Conservation (phyloP, 2,797 vertebrate species). For the Diceros bicornis region DNA sequence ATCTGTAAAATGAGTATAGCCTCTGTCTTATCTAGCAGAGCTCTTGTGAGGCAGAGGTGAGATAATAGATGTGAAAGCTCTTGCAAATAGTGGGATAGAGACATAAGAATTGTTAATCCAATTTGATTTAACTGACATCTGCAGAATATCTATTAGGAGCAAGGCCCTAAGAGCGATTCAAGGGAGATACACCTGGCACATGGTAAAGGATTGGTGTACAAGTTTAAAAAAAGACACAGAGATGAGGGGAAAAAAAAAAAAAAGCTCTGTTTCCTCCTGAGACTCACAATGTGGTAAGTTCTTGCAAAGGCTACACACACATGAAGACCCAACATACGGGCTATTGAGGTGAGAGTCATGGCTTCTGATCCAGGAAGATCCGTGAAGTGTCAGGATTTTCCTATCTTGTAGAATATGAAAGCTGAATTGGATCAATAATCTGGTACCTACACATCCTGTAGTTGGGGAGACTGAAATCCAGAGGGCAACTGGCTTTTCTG, state of each 20-base stretch:
- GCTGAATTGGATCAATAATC: background rate
- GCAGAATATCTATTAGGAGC: conserved; percentile 30
- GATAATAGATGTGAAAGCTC: conserved; percentile 14
- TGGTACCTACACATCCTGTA: background rate
- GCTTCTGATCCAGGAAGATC: conserved; percentile 16
- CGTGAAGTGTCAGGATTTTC: background rate
- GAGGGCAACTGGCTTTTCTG: conserved; percentile 9
- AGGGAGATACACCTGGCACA: background rate
- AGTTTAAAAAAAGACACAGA: conserved; percentile 15
- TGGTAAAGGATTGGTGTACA: background rate
- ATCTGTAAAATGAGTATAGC: conserved; percentile 21
- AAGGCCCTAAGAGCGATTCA: background rate
- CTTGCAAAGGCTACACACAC: background rate
- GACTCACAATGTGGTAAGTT: background rate
- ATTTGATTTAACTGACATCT: conserved; percentile 44
- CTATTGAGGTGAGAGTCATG: background rate
- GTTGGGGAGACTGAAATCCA: conserved; percentile 13
- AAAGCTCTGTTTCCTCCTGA: background rate
- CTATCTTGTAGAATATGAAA: conserved; percentile 36
- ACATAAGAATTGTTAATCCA: background rate
- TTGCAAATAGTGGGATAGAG: conserved; percentile 47
- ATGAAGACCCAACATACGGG: background rate
- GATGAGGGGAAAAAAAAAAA: background rate
- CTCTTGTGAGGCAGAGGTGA: background rate
- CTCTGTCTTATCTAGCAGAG: conserved; percentile 9